Evolutionary conservation across 37 sponge, comb jelly and placozoan genomes (phyloP).

Genomic region (Oscarella lobularis): DNA sequence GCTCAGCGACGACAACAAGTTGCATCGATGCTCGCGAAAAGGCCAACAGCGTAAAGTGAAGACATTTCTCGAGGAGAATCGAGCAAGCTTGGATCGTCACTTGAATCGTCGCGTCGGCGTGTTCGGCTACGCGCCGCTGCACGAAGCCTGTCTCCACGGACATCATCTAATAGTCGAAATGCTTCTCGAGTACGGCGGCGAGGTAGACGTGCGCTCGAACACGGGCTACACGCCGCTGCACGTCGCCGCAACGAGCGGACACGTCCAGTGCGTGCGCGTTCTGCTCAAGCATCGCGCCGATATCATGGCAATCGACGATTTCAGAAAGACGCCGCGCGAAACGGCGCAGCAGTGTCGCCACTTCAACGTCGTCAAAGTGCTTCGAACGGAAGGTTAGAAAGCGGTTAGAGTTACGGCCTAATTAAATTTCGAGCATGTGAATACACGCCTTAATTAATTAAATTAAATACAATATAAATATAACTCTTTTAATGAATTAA

Average conservation of each 20-base stretch:
- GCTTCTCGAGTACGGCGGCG: conserved; percentile 25
- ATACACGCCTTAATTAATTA: not conserved
- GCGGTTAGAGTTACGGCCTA: conserved; percentile 23
- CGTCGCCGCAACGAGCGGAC: conserved; percentile 46
- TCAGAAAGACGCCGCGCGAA: conserved; percentile 39
- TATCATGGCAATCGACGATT: conserved; percentile 31
- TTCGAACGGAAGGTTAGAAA: conserved; percentile 16
- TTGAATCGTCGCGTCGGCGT: conserved; percentile 41
- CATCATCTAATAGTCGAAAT: conserved; percentile 29
- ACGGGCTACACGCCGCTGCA: conserved; percentile 65
- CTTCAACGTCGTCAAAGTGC: conserved; percentile 17
- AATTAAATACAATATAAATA: not conserved
- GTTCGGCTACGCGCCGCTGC: conserved; percentile 72
- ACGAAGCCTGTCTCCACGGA: conserved; percentile 51
- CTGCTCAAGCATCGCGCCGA: conserved; percentile 39
- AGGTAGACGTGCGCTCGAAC: conserved; percentile 55
- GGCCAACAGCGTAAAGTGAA: conserved; percentile 37
- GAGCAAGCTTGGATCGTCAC: conserved; percentile 8
- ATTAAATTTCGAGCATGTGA: not conserved
- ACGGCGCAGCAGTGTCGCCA: conserved; percentile 15
- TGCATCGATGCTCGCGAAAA: conserved; percentile 43
- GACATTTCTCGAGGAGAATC: conserved; percentile 5
- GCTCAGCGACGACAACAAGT: conserved; percentile 20
- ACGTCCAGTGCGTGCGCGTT: conserved; percentile 32
- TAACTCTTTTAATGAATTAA: not conserved